These are phyloP conservation scores for Alectoris magna DNA, from an alignment of 2,797 vertebrate species.

Conservation along the genomic window DNA sequence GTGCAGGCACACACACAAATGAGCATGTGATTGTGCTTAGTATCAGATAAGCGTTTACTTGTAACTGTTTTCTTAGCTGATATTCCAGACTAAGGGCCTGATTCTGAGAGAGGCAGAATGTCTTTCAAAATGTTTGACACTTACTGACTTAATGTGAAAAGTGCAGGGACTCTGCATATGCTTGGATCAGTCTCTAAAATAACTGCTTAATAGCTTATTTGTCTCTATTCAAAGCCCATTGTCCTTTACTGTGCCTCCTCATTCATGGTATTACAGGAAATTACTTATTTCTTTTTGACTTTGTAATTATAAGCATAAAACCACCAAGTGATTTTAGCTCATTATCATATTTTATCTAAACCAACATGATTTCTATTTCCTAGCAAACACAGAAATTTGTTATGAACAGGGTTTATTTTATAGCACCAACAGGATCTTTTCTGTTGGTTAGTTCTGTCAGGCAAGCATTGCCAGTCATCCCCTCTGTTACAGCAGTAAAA, in stretches of 20 bases:
- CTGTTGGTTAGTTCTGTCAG: not conserved
- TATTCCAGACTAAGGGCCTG: not conserved
- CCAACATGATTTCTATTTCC: conserved; percentile 25
- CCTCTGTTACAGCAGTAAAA: not conserved
- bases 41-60: not conserved
- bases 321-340: not conserved
- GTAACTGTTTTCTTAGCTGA: not conserved
- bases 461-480: not conserved
- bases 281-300: not conserved
- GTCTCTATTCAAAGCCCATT: not conserved
- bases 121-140: not conserved
- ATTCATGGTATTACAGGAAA: not conserved
- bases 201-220: not conserved
- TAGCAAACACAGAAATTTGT: not conserved
- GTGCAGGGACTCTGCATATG: not conserved
- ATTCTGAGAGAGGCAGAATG: not conserved
- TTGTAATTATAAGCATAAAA: conserved; percentile 1
- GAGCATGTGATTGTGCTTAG: not conserved
- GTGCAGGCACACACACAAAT: not conserved
- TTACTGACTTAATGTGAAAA: not conserved
- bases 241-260: not conserved
- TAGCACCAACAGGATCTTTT: not conserved
- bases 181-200: conserved; percentile 16
- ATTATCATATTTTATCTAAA: conserved; percentile 29
- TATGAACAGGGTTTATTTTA: not conserved